Conservation (phyloP, 2,888 invertebrate species). For the Portevinia maculata region DNA sequence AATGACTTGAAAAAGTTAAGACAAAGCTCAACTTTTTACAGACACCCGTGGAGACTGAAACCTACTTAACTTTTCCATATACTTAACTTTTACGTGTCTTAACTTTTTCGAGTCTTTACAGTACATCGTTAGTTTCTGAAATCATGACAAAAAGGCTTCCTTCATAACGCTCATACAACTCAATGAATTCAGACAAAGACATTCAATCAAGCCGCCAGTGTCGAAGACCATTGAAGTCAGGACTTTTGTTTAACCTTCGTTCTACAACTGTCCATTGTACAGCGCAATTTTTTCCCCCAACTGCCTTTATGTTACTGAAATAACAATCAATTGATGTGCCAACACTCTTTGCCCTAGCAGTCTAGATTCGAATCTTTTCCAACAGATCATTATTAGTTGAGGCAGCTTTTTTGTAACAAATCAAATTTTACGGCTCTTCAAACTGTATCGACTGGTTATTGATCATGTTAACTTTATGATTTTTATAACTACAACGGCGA, state of each 20-base stretch:
- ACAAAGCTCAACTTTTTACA: no score
- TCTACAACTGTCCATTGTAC: constrained; percentile 6
- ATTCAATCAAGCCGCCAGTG: constrained; percentile 27
- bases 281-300: constrained; percentile 60
- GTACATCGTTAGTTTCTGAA: background rate
- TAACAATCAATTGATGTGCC: constrained; percentile 49
- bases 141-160: background rate
- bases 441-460: constrained; percentile 70
- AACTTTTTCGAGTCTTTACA: no score
- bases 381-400: constrained; percentile 6
- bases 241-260: constrained; percentile 47
- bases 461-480: constrained; percentile 67
- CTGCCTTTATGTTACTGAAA: constrained; percentile 57
- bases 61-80: no score
- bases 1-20: no score
- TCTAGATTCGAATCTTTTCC: constrained; percentile 6
- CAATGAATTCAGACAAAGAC: background rate
- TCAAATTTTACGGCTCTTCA: constrained; percentile 68
- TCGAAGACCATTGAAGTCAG: constrained; percentile 11
- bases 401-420: constrained; percentile 67
- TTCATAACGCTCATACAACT: background rate
- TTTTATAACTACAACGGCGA: constrained; percentile 51
- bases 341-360: constrained; percentile 20
- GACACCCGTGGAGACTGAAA: no score
- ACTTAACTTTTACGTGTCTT: no score